phyloP scores from a whole-genome alignment of 2,797 vertebrate species.

The Gallinago solitaria region DNA sequence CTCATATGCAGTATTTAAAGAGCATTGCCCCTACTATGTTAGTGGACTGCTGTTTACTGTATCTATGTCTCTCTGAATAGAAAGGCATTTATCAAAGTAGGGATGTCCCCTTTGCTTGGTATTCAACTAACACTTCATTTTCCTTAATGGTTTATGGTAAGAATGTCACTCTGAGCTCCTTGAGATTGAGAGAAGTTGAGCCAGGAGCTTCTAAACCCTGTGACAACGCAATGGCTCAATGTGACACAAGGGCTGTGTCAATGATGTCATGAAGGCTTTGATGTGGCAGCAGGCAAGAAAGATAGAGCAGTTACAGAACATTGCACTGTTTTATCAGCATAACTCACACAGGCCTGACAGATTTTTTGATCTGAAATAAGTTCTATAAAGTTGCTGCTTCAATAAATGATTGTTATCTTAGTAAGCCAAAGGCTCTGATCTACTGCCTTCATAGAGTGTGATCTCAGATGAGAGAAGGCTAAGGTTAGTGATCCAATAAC shows the following conservation, averaged over 20 bases:
- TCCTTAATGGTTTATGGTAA: neutral
- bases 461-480: neutral
- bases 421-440: neutral
- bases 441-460: neutral
- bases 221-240: neutral
- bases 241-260: neutral
- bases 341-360: neutral
- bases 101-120: neutral
- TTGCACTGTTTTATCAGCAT: neutral
- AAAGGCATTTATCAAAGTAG: slow-evolving; percentile 14
- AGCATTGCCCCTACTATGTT: neutral
- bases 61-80: neutral
- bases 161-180: neutral
- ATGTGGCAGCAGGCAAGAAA: neutral
- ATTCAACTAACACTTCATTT: neutral
- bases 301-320: neutral
- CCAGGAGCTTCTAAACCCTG: neutral
- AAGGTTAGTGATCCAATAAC: neutral
- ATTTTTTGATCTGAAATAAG: neutral
- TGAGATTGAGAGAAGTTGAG: neutral
- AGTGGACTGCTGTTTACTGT: neutral
- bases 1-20: neutral
- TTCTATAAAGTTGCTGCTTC: neutral
- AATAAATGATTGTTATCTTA: neutral
- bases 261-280: neutral